Evolutionary conservation across 1,140 invertebrate species (phyloP), one percentile per base, ranked within the genome.

Genomic region (Oncopodura yosiiana): DNA sequence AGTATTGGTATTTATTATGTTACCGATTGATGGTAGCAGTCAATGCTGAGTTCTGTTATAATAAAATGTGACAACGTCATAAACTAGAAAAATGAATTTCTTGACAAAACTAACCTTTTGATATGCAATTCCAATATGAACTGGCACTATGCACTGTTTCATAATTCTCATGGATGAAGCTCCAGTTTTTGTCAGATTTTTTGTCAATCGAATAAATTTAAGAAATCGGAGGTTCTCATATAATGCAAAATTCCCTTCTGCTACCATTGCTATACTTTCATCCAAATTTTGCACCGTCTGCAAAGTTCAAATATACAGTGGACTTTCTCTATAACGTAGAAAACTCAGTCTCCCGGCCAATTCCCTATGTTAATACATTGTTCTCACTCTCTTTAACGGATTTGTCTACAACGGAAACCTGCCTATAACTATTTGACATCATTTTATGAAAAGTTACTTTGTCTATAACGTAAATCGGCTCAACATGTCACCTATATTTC

Each of bases 191-290:
- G 48, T 57, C 21, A 65, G 27, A 42, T 65, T 62, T 24, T 58
- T 39, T 9, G 63, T 62, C 32, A 46, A 14, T 30, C 42, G 19
- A 11, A 61, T 55, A 42, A 65, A 65, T 24, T 55, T 77, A 12
- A 88, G 66, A 62, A 78, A 81, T 66, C 83, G 77, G n/a, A 78
- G 72, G 67, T 85, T 88, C 64, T 87, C 86, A 63, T 86, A 90
- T 60, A 86, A 86, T 8, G 82, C 82, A 59, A 84, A 83, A 14
- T 71, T 67, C 32, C 84, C 86, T 62, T 75, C 71, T 0, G 80
- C 77, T 2, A 89, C 80, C 64, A 71, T 72, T 1, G 34, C 52
- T 30, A 65, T 50, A 2, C 53, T 58, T 9, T 49, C 37, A 9
- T 63, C 46, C 12, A 60, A 2, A 43, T 65, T 45, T 36, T 53